These are phyloP conservation scores for Hydractinia symbiolongicarpus DNA, from an alignment of 30 jellyfish, hydroid and myxozoan genomes.

Conservation along the genomic window DNA sequence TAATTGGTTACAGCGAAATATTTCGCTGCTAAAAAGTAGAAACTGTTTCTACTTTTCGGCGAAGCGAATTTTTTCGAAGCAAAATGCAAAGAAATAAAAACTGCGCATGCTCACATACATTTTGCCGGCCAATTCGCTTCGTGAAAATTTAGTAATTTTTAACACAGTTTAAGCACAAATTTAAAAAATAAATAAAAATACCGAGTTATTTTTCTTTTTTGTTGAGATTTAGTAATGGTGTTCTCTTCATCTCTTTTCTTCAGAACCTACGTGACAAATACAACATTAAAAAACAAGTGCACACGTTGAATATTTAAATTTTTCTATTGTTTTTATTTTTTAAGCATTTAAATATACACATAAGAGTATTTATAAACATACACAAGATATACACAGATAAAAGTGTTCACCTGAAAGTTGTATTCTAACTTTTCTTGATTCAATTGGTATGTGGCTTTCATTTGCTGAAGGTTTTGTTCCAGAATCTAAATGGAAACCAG, in stretches of 20 bases:
- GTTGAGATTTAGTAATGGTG: slow-evolving; percentile 92
- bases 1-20: too few species aligned
- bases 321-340: too few species aligned
- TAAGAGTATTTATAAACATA: neutral
- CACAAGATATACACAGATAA: neutral
- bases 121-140: too few species aligned
- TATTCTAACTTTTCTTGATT: slow-evolving; percentile 90
- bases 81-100: too few species aligned
- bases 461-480: slow-evolving; percentile 85
- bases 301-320: neutral
- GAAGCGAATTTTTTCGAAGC: too few species aligned
- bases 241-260: slow-evolving; percentile 90
- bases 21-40: too few species aligned
- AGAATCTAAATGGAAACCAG: slow-evolving; percentile 40
- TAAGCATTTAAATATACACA: neutral
- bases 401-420: slow-evolving; percentile 64
- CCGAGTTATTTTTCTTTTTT: slow-evolving; percentile 15
- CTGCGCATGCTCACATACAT: too few species aligned
- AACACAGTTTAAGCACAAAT: neutral
- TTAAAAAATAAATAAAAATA: neutral
- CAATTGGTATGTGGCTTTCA: slow-evolving; percentile 88
- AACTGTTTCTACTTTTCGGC: too few species aligned
- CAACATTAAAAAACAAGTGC: neutral
- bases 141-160: too few species aligned
- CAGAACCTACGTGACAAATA: slow-evolving; percentile 44